Conservation (phyloP, 2,113 vertebrate genomes). For the Morone saxatilis region DNA sequence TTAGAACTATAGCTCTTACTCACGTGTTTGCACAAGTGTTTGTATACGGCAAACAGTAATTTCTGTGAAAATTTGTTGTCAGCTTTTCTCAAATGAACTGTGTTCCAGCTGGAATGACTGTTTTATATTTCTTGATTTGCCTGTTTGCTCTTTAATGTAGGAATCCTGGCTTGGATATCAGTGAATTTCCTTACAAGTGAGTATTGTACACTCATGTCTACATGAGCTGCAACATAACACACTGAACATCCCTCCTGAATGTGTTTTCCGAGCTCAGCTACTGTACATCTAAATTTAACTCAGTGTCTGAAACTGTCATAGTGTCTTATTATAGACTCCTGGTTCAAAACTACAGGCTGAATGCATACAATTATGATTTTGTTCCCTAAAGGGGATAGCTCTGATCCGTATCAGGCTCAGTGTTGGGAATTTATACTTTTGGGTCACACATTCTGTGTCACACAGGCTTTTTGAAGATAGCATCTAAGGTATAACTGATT, state of each 20-base stretch:
- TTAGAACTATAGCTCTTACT: slow-evolving; percentile 15
- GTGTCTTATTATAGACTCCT: slow-evolving; percentile 20
- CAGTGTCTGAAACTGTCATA: not conserved
- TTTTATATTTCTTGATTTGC: slow-evolving; percentile 51
- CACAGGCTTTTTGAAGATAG: slow-evolving; percentile 65
- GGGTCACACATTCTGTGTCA: slow-evolving; percentile 17
- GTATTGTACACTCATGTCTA: slow-evolving; percentile 1
- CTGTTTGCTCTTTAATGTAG: slow-evolving; percentile 78
- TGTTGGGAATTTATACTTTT: slow-evolving; percentile 36
- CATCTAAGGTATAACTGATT: slow-evolving; percentile 57
- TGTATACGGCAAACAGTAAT: slow-evolving; percentile 11
- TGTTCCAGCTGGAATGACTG: slow-evolving; percentile 31
- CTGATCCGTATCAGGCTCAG: slow-evolving; percentile 55
- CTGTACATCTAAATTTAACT: slow-evolving; percentile 7
- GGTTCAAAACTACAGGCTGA: slow-evolving; percentile 19
- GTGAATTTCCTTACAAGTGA: slow-evolving; percentile 96
- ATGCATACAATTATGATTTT: not conserved
- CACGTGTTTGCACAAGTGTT: not conserved
- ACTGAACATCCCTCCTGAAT: not conserved
- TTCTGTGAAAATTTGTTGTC: slow-evolving; percentile 14
- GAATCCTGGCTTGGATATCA: slow-evolving; percentile 96
- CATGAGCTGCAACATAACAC: not conserved
- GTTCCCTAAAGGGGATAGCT: slow-evolving; percentile 27
- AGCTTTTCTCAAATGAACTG: slow-evolving; percentile 28
- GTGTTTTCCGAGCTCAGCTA: not conserved